Base-by-base conservation (phyloP, 2,888 invertebrate genomes). In the Caenorhabditis japonica region DNA sequence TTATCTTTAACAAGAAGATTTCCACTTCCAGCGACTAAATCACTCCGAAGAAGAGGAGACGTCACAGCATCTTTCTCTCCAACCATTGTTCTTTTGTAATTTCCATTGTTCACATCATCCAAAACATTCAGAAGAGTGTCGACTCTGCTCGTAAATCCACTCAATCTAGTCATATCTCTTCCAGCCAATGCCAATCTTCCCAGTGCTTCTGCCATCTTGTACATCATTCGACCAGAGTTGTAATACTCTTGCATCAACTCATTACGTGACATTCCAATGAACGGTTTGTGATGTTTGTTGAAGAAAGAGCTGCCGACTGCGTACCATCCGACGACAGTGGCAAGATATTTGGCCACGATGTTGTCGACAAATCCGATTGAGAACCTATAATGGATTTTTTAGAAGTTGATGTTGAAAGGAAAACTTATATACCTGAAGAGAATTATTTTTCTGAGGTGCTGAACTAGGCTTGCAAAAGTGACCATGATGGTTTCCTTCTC, bases 181-280 rank as follows among this genome's bases (percentile, higher is more conserved):
- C 97, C 97, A 0, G 97, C 97, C 77, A 97, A 90, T 1, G 97
- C 95, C 47, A 97, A 90, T 39, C 97, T 91, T 0, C 97, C 97
- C 84, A 97, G 94, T 3, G 97, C 97, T 89, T 97, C 96, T 3
- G 97, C 97, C 90, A 99, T 91, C 87, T 96, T 95, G 7, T 95
- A 92, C 86, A 96, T 89, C 95, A 96, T 95, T 38, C 97, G 91
- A 0, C 97, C 99, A 89, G 94, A 95, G 17, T 94, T 94, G 89
- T 99, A 99, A 88, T 99, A 99, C 81, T 93, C 92, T 92, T 93
- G 92, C 87, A 95, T 92, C 83, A 95, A 91, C 83, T 93, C 92
- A 53, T 92, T 92, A 83, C 94, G 93, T 23, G 92, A 82, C 84
- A 94, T 91, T 82, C 92, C 92, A 83, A 94, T 93, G 84, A 94